phyloP scores from a whole-genome alignment of 2,113 vertebrate species.

The Apistogramma diplotaenia region DNA sequence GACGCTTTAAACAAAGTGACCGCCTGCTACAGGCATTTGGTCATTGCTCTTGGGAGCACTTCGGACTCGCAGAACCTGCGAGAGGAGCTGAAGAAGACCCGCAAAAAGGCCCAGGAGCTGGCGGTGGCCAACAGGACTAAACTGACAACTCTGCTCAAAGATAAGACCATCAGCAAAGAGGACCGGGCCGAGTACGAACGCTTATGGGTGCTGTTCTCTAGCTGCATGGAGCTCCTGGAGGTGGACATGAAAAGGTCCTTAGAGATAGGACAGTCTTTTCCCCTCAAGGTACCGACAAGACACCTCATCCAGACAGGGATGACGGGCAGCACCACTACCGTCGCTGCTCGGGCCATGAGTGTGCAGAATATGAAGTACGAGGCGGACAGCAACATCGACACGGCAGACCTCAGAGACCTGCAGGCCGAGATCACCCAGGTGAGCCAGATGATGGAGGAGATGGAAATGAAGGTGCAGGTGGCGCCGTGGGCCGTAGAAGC shows the following conservation, averaged over 20 bases:
- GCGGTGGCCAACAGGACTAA: conserved; percentile 85
- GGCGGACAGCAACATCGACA: conserved; percentile 85
- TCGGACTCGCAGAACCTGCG: conserved; percentile 93
- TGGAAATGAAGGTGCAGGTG: conserved; percentile 98
- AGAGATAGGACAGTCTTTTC: conserved; percentile 91
- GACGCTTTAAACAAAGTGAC: conserved; percentile 92
- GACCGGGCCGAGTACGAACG: conserved; percentile 92
- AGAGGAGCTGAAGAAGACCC: conserved; percentile 89
- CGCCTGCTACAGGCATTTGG: conserved; percentile 93
- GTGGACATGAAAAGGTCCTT: conserved; percentile 92
- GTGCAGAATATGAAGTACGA: conserved; percentile 92
- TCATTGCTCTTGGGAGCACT: conserved; percentile 91
- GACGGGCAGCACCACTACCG: conserved; percentile 84
- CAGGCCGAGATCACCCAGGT: conserved; percentile 90
- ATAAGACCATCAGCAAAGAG: conserved; percentile 83
- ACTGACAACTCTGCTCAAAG: conserved; percentile 86
- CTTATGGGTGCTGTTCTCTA: conserved; percentile 95
- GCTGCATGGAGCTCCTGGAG: conserved; percentile 94
- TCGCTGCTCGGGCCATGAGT: conserved; percentile 91
- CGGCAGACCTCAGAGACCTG: conserved; percentile 85
- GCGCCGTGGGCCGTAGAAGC: conserved; percentile 97
- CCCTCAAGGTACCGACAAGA: conserved; percentile 85
- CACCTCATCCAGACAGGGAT: conserved; percentile 94
- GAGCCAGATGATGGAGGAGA: conserved; percentile 92
- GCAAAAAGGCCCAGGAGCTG: conserved; percentile 91